A percentile compares a stretch with the other conserved stretches of the same genome.
phyloP scores from a whole-genome alignment of 1,140 invertebrate genomes.

The Hetaerina americana region DNA sequence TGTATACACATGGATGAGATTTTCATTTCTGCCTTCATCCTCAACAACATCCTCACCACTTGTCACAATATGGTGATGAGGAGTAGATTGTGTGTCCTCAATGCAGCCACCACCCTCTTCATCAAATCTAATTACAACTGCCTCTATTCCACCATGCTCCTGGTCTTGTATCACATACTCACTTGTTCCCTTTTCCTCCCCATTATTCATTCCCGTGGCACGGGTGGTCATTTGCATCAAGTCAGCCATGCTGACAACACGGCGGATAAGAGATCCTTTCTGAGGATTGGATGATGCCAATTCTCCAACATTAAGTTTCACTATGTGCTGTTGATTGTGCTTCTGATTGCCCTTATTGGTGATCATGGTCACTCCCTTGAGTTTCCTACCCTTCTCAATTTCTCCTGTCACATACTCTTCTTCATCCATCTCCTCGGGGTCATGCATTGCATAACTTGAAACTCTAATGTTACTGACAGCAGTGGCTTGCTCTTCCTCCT shows the following conservation, averaged over 20 bases:
- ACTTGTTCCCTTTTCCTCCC: background rate
- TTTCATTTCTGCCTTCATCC: background rate
- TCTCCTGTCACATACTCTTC: background rate
- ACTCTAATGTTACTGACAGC: background rate
- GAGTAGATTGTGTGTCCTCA: background rate
- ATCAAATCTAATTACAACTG: conserved; percentile 10
- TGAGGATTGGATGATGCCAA: background rate
- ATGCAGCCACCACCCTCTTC: background rate
- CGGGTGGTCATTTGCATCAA: background rate
- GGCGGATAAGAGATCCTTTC: background rate
- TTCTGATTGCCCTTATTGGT: background rate
- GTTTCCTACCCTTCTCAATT: background rate
- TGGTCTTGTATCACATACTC: background rate
- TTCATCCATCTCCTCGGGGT: conserved; percentile 11
- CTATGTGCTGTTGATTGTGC: background rate
- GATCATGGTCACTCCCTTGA: background rate
- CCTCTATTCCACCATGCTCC: conserved; percentile 3
- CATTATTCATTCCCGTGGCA: background rate
- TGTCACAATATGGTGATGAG: background rate
- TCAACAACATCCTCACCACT: background rate
- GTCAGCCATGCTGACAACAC: background rate
- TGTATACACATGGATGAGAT: background rate
- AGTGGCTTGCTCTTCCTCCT: conserved; percentile 4
- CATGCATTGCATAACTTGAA: background rate
- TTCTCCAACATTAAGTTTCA: background rate